Evolutionary conservation across 1,140 invertebrate species (phyloP).

Genomic region (Hermetia illucens): DNA sequence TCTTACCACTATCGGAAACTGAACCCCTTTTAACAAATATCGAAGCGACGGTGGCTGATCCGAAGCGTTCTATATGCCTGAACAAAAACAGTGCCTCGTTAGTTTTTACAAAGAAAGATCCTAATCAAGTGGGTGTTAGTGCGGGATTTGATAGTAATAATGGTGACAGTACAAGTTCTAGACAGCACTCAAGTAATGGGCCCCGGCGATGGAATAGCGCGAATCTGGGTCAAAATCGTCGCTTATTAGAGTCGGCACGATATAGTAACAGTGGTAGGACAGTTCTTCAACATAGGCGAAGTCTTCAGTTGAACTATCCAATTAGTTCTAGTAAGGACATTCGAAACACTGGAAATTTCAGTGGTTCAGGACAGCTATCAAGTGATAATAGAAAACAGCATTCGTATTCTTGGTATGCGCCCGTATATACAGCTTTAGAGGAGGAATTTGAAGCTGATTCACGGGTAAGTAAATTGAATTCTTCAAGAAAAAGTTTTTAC

Average conservation of each 20-base stretch:
- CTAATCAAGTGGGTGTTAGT: background rate
- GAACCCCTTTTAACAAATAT: constrained; percentile 25
- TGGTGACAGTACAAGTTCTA: background rate
- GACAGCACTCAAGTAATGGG: too few relatives aligned
- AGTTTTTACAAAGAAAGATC: constrained; percentile 22
- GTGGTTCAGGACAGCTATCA: too few relatives aligned
- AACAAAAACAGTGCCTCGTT: constrained; percentile 26
- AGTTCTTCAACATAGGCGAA: constrained; percentile 4
- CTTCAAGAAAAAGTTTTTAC: background rate
- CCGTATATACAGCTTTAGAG: constrained; percentile 28
- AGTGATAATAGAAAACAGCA: constrained; percentile 28
- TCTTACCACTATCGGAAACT: constrained; percentile 24
- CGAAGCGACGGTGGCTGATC: constrained; percentile 20
- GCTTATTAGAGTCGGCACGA: too few relatives aligned
- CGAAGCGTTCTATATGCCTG: constrained; percentile 20
- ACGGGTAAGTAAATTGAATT: constrained; percentile 16
- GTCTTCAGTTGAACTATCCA: constrained; percentile 1
- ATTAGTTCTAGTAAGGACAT: too few relatives aligned
- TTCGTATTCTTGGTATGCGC: constrained; percentile 30
- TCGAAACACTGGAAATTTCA: too few relatives aligned
- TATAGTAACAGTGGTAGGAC: too few relatives aligned
- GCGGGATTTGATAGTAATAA: background rate
- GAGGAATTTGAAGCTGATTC: constrained; percentile 30
- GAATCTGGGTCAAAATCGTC: too few relatives aligned
- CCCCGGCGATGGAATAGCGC: too few relatives aligned